phyloP scores from a whole-genome alignment of 2,888 invertebrate species.

The Neoascia interrupta region DNA sequence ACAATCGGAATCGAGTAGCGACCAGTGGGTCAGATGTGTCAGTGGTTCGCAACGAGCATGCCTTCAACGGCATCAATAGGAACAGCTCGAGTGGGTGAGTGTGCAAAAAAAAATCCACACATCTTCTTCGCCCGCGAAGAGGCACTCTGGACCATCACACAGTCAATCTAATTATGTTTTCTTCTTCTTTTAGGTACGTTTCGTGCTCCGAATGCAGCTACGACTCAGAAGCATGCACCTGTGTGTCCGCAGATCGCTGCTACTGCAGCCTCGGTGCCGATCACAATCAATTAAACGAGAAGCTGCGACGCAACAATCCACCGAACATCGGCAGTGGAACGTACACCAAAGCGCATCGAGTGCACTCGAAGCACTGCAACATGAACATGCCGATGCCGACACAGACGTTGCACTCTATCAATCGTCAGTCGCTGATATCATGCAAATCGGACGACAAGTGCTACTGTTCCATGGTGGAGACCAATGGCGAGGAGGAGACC shows the following conservation, averaged over 20 bases:
- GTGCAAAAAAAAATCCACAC: slow-evolving; percentile 6
- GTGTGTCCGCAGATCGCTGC: slow-evolving; percentile 88
- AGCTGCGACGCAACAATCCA: slow-evolving; percentile 61
- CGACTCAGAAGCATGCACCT: slow-evolving; percentile 91
- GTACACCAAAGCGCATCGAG: slow-evolving; percentile 71
- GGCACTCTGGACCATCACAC: slow-evolving; percentile 22
- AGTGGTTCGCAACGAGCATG: slow-evolving; percentile 82
- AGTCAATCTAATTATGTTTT: slow-evolving; percentile 33
- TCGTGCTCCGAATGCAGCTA: slow-evolving; percentile 93
- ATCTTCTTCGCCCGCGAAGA: too few species aligned
- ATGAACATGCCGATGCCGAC: slow-evolving; percentile 23
- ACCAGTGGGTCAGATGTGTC: slow-evolving; percentile 84
- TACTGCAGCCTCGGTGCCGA: slow-evolving; percentile 88
- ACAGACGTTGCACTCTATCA: slow-evolving; percentile 55
- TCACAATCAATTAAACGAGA: slow-evolving; percentile 76
- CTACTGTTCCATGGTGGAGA: slow-evolving; percentile 83
- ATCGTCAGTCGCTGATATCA: slow-evolving; percentile 77
- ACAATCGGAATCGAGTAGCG: slow-evolving; percentile 82
- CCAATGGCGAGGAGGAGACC: slow-evolving; percentile 79
- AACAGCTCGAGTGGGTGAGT: slow-evolving; percentile 83
- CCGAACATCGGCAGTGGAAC: slow-evolving; percentile 61
- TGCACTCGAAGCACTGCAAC: slow-evolving; percentile 71
- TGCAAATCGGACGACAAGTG: slow-evolving; percentile 83
- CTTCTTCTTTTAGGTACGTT: slow-evolving; percentile 82
- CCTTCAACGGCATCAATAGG: slow-evolving; percentile 82